A percentile compares a stretch with the other conserved stretches of the same genome.
phyloP scores from a whole-genome alignment of 2,113 vertebrate genomes.

The Lepisosteus osseus region DNA sequence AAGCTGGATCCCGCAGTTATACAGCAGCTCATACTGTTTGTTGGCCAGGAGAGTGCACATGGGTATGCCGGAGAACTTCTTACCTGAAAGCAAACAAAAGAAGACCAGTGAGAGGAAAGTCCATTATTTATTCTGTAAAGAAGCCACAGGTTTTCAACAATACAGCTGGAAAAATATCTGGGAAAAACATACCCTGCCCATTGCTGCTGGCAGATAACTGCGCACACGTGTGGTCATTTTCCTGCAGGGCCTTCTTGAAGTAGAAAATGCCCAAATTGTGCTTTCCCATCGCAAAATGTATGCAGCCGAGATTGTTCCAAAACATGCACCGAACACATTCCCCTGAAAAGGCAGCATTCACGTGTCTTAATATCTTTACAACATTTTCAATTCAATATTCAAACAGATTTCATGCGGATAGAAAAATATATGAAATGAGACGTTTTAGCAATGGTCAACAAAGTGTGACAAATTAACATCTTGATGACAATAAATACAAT shows the following conservation, averaged over 20 bases:
- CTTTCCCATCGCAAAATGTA: conserved; percentile 98
- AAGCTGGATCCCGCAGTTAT: conserved; percentile 95
- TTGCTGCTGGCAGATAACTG: conserved; percentile 76
- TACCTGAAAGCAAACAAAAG: conserved; percentile 60
- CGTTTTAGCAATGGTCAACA: not conserved
- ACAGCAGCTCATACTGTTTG: conserved; percentile 91
- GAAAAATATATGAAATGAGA: too few species aligned
- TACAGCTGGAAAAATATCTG: not conserved
- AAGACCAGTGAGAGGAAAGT: not conserved
- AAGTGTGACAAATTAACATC: not conserved
- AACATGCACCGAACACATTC: conserved; percentile 98
- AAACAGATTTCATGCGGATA: too few species aligned
- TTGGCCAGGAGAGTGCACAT: conserved; percentile 93
- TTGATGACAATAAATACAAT: too few species aligned
- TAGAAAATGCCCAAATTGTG: conserved; percentile 97
- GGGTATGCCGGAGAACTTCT: conserved; percentile 89
- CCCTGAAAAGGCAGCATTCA: conserved; percentile 58
- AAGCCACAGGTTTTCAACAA: not conserved
- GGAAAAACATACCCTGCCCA: conserved; percentile 72
- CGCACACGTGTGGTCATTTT: conserved; percentile 89
- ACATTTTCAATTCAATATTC: too few species aligned
- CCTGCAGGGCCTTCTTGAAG: conserved; percentile 97
- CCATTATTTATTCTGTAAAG: too few species aligned
- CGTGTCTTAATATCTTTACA: too few species aligned
- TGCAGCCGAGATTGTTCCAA: conserved; percentile 98